These are phyloP conservation scores for Tinamus guttatus DNA, from an alignment of 2,113 vertebrate genomes.

Conservation along the genomic window DNA sequence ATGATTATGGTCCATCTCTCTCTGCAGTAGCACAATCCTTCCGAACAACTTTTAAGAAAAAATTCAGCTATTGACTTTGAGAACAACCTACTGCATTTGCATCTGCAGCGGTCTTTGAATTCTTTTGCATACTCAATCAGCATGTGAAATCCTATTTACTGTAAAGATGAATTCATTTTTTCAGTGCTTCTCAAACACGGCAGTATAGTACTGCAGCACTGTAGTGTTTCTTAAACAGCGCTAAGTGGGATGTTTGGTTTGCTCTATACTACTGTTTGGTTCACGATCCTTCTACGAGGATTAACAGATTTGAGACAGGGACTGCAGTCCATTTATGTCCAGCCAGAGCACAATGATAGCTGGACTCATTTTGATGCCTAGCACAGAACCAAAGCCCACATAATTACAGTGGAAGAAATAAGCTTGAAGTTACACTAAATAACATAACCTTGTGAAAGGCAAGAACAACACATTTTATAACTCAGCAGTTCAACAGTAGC, in stretches of 20 bases:
- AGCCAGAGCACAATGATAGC: background rate
- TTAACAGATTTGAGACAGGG: background rate
- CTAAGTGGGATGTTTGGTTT: background rate
- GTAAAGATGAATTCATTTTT: background rate
- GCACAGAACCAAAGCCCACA: background rate
- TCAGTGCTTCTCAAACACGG: background rate
- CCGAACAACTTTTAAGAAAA: background rate
- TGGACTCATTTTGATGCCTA: background rate
- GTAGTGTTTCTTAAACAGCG: background rate
- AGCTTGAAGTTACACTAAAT: background rate
- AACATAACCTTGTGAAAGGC: background rate
- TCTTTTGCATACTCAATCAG: background rate
- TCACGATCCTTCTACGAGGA: background rate
- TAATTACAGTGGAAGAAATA: background rate
- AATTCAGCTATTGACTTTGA: background rate
- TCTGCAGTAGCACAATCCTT: background rate
- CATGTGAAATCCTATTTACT: background rate
- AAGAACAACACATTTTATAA: background rate
- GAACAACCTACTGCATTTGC: background rate
- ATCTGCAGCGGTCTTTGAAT: background rate
- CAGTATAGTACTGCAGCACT: no score
- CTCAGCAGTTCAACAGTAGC: background rate
- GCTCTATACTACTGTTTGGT: no score
- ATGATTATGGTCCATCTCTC: background rate
- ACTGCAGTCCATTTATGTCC: background rate